Conservation (phyloP, 2,797 vertebrate genomes). For the Taenioides sp. region DNA sequence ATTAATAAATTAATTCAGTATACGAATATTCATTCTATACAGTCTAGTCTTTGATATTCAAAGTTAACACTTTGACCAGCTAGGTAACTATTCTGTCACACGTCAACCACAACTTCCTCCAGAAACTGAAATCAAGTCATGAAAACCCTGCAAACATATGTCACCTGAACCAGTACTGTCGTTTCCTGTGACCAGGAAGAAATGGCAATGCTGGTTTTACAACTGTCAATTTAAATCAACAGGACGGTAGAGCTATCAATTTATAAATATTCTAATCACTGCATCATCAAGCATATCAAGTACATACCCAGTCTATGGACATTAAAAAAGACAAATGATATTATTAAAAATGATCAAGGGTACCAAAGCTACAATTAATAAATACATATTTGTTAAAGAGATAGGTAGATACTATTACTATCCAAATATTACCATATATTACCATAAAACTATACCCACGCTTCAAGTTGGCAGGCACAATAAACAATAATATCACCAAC, state of each 20-base stretch:
- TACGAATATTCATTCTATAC: not conserved
- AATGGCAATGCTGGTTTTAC: not conserved
- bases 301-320: no score
- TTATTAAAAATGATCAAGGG: no score
- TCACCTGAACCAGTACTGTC: constrained; percentile 8
- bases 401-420: no score
- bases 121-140: not conserved
- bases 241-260: not conserved
- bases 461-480: no score
- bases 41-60: not conserved
- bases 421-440: no score
- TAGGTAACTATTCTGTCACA: constrained; percentile 16
- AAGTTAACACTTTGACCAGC: constrained; percentile 14
- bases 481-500: no score
- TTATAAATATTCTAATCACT: not conserved
- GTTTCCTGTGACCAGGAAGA: constrained; percentile 2
- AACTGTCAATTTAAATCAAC: not conserved
- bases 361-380: no score
- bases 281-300: no score
- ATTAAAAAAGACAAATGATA: no score
- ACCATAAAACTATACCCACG: no score
- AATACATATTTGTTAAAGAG: no score
- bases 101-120: constrained; percentile 41
- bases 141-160: constrained; percentile 21
- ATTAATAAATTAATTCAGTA: no score